Evolutionary conservation across 2,113 vertebrate genomes (phyloP), one percentile per base, ranked within the genome.

Genomic region (Canis aureus): DNA sequence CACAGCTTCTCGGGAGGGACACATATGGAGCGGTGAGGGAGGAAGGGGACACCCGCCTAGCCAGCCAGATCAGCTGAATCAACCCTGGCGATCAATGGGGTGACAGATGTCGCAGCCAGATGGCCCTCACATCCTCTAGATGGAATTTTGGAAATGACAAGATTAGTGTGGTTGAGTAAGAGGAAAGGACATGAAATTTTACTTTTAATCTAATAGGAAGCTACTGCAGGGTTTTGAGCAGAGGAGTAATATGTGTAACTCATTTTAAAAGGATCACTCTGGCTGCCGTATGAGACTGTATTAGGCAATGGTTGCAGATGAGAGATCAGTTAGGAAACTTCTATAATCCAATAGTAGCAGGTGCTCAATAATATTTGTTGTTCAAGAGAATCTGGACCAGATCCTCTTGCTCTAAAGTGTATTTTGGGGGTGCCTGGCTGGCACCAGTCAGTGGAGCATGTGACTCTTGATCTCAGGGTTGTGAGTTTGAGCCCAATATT

Each of bases 321-420:
- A 94, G 57, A 96, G 17, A 91, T 29, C 32, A 49, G 13, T 81
- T 93, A 78, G 29, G 91, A 78, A 11, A 71, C 92, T 80, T 87
- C 82, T 5, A 57, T 73, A 71, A 64, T 71, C 69, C 55, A 92
- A 29, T 23, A 79, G 25, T 73, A 96, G 29, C n/a, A 73, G 62
- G 32, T 57, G 38, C 19, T 82, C 67, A 55, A 22, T 62, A 32
- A 35, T 94, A 83, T n/a, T 38, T 88, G 27, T 97, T 95, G 55
- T 49, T 79, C 29, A 73, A 27, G 55, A 69, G n/a, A 53, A 22
- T 29, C 27, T 49, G 12, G 43, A 76, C 69, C 87, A 15, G n/a
- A 89, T 84, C 55, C 43, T 92, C 83, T 84, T 59, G 27, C 38
- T 57, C 57, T 76, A 76, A 60, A 29, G 16, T 85, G 3, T 85